These are phyloP conservation scores for Dendrocincla fuliginosa DNA, from an alignment of 2,797 vertebrate species.

Conservation along the genomic window DNA sequence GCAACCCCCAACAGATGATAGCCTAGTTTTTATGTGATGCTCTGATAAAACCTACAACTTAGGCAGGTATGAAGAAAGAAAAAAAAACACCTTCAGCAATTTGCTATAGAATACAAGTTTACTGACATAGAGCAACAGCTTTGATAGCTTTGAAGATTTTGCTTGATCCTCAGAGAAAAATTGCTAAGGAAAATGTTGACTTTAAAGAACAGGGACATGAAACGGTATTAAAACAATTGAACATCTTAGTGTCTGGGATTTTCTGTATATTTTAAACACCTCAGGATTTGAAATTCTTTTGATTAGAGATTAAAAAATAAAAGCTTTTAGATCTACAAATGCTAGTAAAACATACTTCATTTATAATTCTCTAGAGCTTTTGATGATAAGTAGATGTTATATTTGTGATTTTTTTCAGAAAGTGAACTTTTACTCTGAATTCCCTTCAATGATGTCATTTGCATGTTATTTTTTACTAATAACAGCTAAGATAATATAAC, in stretches of 20 bases:
- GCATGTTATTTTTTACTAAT: neutral
- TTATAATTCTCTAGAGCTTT: neutral
- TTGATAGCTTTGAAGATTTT: neutral
- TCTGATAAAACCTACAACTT: neutral
- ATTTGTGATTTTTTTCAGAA: neutral
- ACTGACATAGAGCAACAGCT: neutral
- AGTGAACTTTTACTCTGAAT: neutral
- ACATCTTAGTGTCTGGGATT: neutral
- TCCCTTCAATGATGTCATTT: neutral
- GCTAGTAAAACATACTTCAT: neutral
- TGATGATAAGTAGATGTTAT: neutral
- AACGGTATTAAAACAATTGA: neutral
- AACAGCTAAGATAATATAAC: neutral
- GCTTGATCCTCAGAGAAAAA: neutral
- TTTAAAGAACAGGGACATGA: neutral
- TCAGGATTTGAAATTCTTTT: neutral
- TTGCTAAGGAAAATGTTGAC: neutral
- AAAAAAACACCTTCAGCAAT: neutral
- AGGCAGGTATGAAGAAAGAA: neutral
- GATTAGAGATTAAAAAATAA: neutral
- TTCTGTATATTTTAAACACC: neutral
- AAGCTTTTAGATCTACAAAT: neutral
- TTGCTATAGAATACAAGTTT: neutral
- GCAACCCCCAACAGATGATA: neutral
- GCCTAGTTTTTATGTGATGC: neutral